Base-by-base conservation (phyloP, 1,140 invertebrate genomes). In the Magallana angulata region DNA sequence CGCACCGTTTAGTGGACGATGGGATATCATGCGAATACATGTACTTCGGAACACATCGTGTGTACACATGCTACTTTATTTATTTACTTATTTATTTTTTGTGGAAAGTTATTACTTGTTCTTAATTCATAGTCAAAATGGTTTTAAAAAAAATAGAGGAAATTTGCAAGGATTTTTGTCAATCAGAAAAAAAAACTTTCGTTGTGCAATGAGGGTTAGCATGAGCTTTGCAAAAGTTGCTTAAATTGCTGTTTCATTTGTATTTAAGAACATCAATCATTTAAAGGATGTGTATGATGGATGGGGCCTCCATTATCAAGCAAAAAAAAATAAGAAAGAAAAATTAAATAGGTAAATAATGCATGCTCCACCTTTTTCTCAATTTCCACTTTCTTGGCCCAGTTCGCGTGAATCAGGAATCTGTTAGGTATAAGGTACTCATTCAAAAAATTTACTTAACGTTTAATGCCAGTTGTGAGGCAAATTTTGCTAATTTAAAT, bases 401-500 rank as follows among this genome's bases (percentile, higher is more conserved):
- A 36, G 36, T 36, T 30, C 30, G 18, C 30, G 30, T 76, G 68
- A 76, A 76, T 76, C 68, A 76, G 68, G 36, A 9, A 6, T 30
- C 24, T 30, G 8, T 11, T 12, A 76, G 68, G 36, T 11, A 76
- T 76, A 18, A 76, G 18, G 36, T 48, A 48, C 36, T 76, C 68
- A 76, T 76, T 12, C 36, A 48, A 48, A 48, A 48, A 48, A 30
- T 76, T 76, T 76, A 62, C 60, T 62, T 11, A 62, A 62, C 60
- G 11, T 8, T 76, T 76, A 24, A 36, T 30, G 68, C 12, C 12
- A 76, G 12, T 11, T 18, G 8, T 36, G 36, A 11, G 36, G 36
- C 36, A 48, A 76, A 76, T 36, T 18, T 30, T 24, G 24, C 24
- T 76, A 18, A 76, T 76, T 76, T 76, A 30, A 76, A 76, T 76